These are phyloP conservation scores for Trinorchestia longiramus DNA, from an alignment of 1,140 invertebrate species.

Conservation along the genomic window DNA sequence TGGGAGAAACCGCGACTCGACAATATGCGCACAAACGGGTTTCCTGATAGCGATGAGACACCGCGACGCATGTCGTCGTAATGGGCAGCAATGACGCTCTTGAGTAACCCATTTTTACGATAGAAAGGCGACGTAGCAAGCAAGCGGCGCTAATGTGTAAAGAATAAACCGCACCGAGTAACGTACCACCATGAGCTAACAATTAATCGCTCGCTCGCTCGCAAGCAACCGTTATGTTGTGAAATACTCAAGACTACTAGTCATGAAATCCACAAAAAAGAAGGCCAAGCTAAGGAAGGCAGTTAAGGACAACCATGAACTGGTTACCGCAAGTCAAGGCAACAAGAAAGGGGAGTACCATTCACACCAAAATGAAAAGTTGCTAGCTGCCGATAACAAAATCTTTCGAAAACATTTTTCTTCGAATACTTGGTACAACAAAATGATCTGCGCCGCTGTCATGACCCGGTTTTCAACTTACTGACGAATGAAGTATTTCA, in stretches of 20 bases:
- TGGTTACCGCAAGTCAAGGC: no score
- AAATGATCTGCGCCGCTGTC: no score
- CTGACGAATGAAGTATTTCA: no score
- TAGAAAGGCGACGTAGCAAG: neutral
- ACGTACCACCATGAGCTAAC: no score
- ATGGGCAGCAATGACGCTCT: neutral
- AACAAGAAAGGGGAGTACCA: no score
- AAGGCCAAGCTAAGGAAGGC: neutral
- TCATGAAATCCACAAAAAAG: neutral
- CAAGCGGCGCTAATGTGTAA: neutral
- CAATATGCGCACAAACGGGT: neutral
- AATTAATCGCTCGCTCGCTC: neutral
- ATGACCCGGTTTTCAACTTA: no score
- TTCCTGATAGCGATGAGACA: neutral
- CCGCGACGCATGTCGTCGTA: neutral
- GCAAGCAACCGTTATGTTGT: neutral
- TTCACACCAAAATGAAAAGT: no score
- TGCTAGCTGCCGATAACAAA: no score
- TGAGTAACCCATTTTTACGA: neutral
- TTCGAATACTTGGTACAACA: no score
- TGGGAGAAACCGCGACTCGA: neutral
- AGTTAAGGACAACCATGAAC: neutral
- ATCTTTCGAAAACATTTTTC: no score
- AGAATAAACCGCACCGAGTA: neutral
- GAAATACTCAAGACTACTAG: neutral